Percentiles rank a stretch among this genome's conserved stretches.
These are phyloP conservation scores for Mus caroli DNA, from an alignment of 2,797 vertebrate species.

Conservation along the genomic window DNA sequence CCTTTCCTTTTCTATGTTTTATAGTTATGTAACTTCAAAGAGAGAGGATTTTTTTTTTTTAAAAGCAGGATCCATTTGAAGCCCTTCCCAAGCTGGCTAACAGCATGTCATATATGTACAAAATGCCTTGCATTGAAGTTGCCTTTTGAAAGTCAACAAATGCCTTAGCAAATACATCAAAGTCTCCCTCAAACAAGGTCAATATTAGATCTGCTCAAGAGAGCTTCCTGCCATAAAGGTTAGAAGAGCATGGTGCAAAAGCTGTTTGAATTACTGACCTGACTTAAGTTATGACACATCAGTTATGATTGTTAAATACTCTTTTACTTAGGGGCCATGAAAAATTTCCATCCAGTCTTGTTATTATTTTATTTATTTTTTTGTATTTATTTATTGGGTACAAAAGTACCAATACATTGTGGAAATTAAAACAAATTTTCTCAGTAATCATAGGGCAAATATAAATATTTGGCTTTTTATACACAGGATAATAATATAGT, in stretches of 20 bases:
- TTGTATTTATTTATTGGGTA: background rate
- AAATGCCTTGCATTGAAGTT: conserved; percentile 60
- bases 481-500: background rate
- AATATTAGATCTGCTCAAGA: conserved; percentile 38
- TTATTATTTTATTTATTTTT: background rate
- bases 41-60: conserved; percentile 36
- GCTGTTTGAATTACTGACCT: background rate
- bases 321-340: background rate
- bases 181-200: conserved; percentile 49
- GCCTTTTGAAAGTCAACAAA: conserved; percentile 72
- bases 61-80: conserved; percentile 51
- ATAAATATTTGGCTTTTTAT: background rate
- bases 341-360: background rate
- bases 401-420: background rate
- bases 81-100: conserved; percentile 42
- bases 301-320: background rate
- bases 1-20: background rate
- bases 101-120: conserved; percentile 8
- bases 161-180: conserved; percentile 44
- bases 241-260: background rate
- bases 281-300: background rate
- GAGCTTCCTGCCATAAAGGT: conserved; percentile 11
- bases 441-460: background rate
- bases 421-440: background rate
- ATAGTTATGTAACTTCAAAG: conserved; percentile 67